phyloP scores from a whole-genome alignment of 1,140 invertebrate species.

The Eulimnadia texana region DNA sequence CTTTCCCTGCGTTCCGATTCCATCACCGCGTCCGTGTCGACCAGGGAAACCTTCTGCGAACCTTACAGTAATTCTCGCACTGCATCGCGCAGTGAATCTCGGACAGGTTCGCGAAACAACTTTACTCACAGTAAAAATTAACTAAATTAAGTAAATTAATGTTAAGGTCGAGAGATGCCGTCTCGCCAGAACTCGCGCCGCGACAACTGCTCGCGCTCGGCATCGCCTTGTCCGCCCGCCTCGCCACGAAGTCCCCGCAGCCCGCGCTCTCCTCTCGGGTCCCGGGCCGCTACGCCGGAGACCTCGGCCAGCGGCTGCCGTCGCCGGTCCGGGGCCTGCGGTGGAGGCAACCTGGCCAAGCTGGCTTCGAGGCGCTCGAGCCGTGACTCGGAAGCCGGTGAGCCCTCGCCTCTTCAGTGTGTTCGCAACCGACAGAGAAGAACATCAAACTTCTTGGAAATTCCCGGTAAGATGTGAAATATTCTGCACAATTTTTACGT shows the following conservation, averaged over 20 bases:
- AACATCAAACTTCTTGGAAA: constrained; percentile 71
- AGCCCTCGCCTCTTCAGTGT: constrained; percentile 55
- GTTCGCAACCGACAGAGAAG: constrained; percentile 44
- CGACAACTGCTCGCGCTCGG: constrained; percentile 16
- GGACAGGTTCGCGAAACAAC: constrained; percentile 9
- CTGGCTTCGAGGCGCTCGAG: constrained; percentile 55
- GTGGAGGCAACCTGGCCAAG: constrained; percentile 41
- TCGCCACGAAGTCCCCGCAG: constrained; percentile 16
- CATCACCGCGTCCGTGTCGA: neutral
- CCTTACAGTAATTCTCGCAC: neutral
- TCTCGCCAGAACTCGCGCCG: neutral
- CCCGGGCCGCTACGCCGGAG: constrained; percentile 6
- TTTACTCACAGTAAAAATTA: constrained; percentile 17
- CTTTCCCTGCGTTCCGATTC: neutral
- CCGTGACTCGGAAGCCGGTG: constrained; percentile 47
- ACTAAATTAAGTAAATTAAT: no score
- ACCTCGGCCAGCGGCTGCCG: constrained; percentile 12
- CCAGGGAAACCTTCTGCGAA: neutral
- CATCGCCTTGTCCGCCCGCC: constrained; percentile 18
- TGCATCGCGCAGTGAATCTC: neutral
- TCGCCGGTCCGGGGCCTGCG: neutral
- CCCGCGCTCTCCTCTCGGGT: constrained; percentile 17
- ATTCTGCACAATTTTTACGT: no score
- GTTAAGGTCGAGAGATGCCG: neutral
- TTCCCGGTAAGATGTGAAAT: constrained; percentile 60